Evolutionary conservation across 2,888 invertebrate genomes (phyloP), one percentile per base, ranked within the genome.

Genomic region (Caenorhabditis imperialis): DNA sequence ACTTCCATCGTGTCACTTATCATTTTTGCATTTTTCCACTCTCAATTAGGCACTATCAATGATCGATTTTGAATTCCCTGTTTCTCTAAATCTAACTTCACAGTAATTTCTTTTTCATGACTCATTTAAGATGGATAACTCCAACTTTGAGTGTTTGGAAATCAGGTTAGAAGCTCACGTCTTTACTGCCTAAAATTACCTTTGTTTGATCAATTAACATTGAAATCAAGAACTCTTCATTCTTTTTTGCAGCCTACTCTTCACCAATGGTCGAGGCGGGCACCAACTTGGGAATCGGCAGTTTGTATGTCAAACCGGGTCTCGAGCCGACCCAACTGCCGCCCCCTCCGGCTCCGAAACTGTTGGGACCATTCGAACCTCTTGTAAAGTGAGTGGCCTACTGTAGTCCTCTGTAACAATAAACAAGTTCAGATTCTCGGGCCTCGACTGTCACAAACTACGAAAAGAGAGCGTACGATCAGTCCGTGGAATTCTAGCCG

Each of bases 201-300:
- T n/a, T n/a, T n/a, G n/a, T n/a, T n/a, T n/a, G n/a, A n/a, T n/a
- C n/a, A n/a, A n/a, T n/a, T n/a, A n/a, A n/a, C n/a, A n/a, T n/a
- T n/a, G n/a, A n/a, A n/a, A n/a, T n/a, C n/a, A n/a, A n/a, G n/a
- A n/a, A n/a, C n/a, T n/a, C n/a, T n/a, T n/a, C n/a, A n/a, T n/a
- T n/a, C n/a, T n/a, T n/a, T n/a, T 10, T 69, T 69, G 16, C 44
- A 58, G 58, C 48, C 35, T 53, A 38, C 18, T 22, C 37, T 48
- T 6, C 57, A 23, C 45, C 47, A 25, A 74, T 74, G 74, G 74
- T 74, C 18, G 74, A 74, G 42, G 74, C 69, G 50, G 73, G 73
- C 10, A 72, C 72, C 35, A 63, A 51, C 40, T 54, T 72, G 60
- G 73, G 65, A 20, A 27, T 61, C 25, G 72, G 58, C 25, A 47